Evolutionary conservation across 1,140 invertebrate species (phyloP), one percentile per base, ranked within the genome.

Genomic region (Drosophila nasuta): DNA sequence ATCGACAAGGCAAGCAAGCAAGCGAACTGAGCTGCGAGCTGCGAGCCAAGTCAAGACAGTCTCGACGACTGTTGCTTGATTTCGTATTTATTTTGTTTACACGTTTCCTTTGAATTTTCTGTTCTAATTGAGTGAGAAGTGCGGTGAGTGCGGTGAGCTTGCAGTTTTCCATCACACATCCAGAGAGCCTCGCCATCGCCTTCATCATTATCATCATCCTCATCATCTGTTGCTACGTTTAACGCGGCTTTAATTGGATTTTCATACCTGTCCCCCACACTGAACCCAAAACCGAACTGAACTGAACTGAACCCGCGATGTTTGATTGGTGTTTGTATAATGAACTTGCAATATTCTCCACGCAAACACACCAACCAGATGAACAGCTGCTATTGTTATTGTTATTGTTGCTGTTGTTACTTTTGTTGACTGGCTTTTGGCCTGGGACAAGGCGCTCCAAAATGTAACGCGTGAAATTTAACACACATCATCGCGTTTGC

Each of bases 71-170:
- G 62, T 67, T 78, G 77, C 58, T 72, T 85, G 82, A 73, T 83
- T 88, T 72, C 59, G 71, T 89, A 89, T 83, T 81, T 89, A 89
- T 85, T 88, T 88, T 88, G 68, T 74, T 89, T 89, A 88, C 80
- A 89, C 85, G 73, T 85, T 89, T 89, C 81, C 85, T 79, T 85
- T 81, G 86, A 89, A 89, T 89, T 89, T 90, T 85, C 86, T 89
- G 85, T 89, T 89, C 85, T 89, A 89, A 89, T 89, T 89, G 86
- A 89, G 81, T 89, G 76, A 88, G 86, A 89, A 89, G 85, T 89
- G 85, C 69, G 72, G 71, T 89, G 85, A 89, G 81, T 89, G 85
- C 72, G 72, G 71, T 89, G 85, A 89, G 81, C 78, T 77, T 81
- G 85, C 85, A 89, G 71, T 89, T 89, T 89, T 89, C 56, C 64